Conservation (phyloP, 92 coral and sea anemone species). For the Hydrozoanthus gracilis region DNA sequence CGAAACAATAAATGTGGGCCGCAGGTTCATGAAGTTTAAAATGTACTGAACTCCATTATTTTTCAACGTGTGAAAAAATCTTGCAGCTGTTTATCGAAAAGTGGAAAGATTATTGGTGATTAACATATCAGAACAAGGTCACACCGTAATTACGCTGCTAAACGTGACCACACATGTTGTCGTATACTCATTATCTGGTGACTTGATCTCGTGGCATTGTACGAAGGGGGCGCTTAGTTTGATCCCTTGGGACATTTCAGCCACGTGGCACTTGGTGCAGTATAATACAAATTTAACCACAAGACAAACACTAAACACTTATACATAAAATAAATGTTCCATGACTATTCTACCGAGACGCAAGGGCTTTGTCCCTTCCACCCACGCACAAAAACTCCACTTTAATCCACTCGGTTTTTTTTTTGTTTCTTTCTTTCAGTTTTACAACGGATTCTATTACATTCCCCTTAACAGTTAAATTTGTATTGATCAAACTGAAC, state of each 20-base stretch:
- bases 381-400: conserved; percentile 15
- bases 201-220: conserved; percentile 1
- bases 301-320: conserved; percentile 21
- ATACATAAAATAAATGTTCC: neutral
- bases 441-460: neutral
- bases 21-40: too few species aligned
- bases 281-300: conserved; percentile 16
- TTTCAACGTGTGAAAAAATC: neutral
- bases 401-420: neutral
- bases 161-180: neutral
- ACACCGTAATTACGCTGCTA: conserved; percentile 1
- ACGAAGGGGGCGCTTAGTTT: neutral
- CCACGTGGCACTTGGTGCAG: conserved; percentile 35
- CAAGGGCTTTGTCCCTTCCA: neutral
- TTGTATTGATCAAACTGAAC: neutral
- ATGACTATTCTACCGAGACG: neutral
- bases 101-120: neutral
- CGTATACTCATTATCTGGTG: neutral
- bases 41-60: neutral
- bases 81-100: conserved; percentile 17
- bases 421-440: neutral
- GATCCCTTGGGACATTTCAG: conserved; percentile 22
- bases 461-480: neutral
- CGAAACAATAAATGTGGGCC: too few species aligned
- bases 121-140: conserved; percentile 30